Evolutionary conservation across 2,888 invertebrate species (phyloP).

Genomic region (Thereva unica): DNA sequence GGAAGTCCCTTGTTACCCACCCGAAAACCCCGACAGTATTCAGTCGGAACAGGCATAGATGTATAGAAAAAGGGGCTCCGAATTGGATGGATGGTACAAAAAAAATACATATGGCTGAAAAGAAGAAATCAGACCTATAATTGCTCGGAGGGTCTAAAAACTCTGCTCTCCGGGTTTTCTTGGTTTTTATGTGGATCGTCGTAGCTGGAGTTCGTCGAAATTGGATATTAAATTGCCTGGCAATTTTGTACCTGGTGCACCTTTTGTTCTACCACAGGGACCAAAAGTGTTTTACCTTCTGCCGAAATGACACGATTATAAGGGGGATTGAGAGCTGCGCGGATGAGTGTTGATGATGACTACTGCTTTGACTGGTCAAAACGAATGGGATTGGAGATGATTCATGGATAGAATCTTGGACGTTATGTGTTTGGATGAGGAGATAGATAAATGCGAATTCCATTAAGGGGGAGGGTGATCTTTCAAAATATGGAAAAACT

Average conservation of each 20-base stretch:
- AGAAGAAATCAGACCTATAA: slow-evolving; percentile 35
- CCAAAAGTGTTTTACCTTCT: slow-evolving; percentile 17
- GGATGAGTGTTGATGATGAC: slow-evolving; percentile 18
- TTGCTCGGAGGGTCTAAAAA: slow-evolving; percentile 33
- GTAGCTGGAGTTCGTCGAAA: slow-evolving; percentile 32
- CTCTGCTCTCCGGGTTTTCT: slow-evolving; percentile 24
- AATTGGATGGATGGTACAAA: neutral
- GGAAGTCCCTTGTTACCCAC: slow-evolving; percentile 21
- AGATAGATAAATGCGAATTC: too few species aligned
- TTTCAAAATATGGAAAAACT: too few species aligned
- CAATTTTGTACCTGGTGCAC: slow-evolving; percentile 30
- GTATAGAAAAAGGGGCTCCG: slow-evolving; percentile 6
- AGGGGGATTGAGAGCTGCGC: slow-evolving; percentile 4
- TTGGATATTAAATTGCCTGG: slow-evolving; percentile 34
- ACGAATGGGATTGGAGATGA: slow-evolving; percentile 1
- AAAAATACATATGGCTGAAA: slow-evolving; percentile 18
- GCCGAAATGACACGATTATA: slow-evolving; percentile 13
- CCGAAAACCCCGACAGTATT: slow-evolving; percentile 7
- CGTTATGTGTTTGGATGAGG: too few species aligned
- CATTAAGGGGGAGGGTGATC: too few species aligned
- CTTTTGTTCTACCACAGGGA: slow-evolving; percentile 20
- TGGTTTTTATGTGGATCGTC: slow-evolving; percentile 24
- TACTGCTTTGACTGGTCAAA: slow-evolving; percentile 23
- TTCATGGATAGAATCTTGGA: too few species aligned
- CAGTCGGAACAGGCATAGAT: neutral